Conservation (phyloP, 2,797 vertebrate genomes). For the Decapterus maruadsi region DNA sequence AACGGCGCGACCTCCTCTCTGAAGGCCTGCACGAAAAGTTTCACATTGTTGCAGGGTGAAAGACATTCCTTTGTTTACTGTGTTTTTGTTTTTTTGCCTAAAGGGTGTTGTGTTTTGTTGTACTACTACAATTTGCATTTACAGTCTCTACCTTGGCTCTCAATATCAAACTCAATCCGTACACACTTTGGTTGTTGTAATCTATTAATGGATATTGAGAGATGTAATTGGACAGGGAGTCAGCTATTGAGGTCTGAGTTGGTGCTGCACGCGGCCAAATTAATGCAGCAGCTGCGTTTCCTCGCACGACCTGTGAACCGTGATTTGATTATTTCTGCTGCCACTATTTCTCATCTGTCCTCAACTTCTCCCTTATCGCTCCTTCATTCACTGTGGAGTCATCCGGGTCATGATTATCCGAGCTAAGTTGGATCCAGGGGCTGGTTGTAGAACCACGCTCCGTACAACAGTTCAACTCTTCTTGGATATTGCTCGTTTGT, state of each 20-base stretch:
- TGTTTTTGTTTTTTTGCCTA: slow-evolving; percentile 9
- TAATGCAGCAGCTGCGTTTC: slow-evolving; percentile 24
- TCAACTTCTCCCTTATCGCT: neutral
- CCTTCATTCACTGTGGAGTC: neutral
- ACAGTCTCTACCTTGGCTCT: neutral
- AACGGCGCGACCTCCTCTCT: slow-evolving; percentile 93
- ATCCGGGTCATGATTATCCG: no score
- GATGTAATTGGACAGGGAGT: slow-evolving; percentile 33
- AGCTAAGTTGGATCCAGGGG: no score
- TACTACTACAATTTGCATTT: slow-evolving; percentile 15
- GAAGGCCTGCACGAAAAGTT: slow-evolving; percentile 84
- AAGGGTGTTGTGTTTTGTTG: slow-evolving; percentile 20
- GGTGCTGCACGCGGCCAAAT: slow-evolving; percentile 26
- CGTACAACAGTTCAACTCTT: no score
- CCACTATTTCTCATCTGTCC: slow-evolving; percentile 1
- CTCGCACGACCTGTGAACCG: slow-evolving; percentile 14
- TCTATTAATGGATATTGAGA: slow-evolving; percentile 46
- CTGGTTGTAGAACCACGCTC: no score
- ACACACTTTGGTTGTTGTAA: slow-evolving; percentile 16
- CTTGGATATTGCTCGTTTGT: slow-evolving; percentile 2
- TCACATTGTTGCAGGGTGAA: neutral
- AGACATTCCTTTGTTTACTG: slow-evolving; percentile 4
- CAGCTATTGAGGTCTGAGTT: slow-evolving; percentile 18
- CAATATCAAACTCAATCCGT: slow-evolving; percentile 3
- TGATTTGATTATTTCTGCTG: slow-evolving; percentile 19